Base-by-base conservation (phyloP, 2,888 invertebrate species). In the Coenonympha glycerion region DNA sequence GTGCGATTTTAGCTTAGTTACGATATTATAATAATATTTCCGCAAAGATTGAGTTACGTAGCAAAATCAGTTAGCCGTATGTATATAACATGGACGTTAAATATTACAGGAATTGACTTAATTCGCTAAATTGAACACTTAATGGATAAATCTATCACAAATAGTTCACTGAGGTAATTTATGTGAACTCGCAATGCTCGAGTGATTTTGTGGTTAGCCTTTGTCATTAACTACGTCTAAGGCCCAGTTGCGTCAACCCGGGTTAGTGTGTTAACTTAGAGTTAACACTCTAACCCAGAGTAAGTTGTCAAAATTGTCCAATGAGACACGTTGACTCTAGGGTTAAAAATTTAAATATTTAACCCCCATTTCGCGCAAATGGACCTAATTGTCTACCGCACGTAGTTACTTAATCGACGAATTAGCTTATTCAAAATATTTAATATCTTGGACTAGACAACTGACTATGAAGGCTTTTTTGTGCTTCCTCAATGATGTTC, bases 111-210 rank as follows among this genome's bases (percentile, higher is more conserved):
- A 84, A 82, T 82, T 84, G 78, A 85, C 84, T 77, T 80, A 80
- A 65, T 68, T 68, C 77, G 76, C 69, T 80, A 78, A 73, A 76
- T 75, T 85, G 86, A 86, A 87, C 86, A 87, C 86, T 84, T 86
- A 87, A 73, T 74, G 85, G 85, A 85, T 86, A 86, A 79, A 80
- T 76, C 82, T 85, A 86, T 85, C 84, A 86, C 85, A 86, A 79
- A 79, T 71, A 80, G 78, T 79, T 76, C 81, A 79, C 79, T 83
- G 86, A 86, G 85, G 85, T 86, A 82, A 78, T 81, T 75, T 68
- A 79, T 76, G 75, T 73, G 71, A 76, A 79, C 69, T 69, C 68
- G 63, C 55, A 58, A 57, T 73, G 73, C 74, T 74, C 75, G 68
- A 68, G 58, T 63, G 66, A 61, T 68, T 51, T 48, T 47, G 56